These are phyloP conservation scores for Channallabes apus DNA, from an alignment of 2,797 vertebrate species.

Conservation along the genomic window DNA sequence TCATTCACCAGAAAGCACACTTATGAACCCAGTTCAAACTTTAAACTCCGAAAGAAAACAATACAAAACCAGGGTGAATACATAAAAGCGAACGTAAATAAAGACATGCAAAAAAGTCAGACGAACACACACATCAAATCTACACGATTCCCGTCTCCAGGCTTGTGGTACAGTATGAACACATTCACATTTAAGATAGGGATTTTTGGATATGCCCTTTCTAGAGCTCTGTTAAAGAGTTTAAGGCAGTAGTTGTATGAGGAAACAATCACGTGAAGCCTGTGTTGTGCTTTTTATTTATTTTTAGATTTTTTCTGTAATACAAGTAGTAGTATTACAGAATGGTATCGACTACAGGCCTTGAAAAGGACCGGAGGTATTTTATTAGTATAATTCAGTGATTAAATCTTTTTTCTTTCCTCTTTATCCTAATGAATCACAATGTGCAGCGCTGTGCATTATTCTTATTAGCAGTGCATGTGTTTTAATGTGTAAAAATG, in stretches of 20 bases:
- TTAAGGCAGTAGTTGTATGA: background rate
- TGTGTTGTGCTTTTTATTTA: too few species aligned
- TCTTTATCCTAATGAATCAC: background rate
- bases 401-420: background rate
- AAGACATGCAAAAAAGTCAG: background rate
- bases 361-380: background rate
- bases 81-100: background rate
- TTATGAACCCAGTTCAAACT: background rate
- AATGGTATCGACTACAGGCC: background rate
- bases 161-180: background rate
- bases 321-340: background rate
- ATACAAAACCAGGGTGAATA: background rate
- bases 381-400: background rate
- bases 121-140: constrained; percentile 2
- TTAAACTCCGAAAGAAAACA: too few species aligned
- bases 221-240: background rate
- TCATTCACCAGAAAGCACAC: background rate
- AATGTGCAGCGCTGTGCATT: background rate
- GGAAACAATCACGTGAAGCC: background rate
- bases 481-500: background rate
- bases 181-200: constrained; percentile 40
- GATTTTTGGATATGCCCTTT: background rate
- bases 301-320: background rate
- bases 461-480: background rate
- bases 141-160: background rate